Evolutionary conservation across 2,888 invertebrate species (phyloP).

Genomic region (Parnassius apollo): DNA sequence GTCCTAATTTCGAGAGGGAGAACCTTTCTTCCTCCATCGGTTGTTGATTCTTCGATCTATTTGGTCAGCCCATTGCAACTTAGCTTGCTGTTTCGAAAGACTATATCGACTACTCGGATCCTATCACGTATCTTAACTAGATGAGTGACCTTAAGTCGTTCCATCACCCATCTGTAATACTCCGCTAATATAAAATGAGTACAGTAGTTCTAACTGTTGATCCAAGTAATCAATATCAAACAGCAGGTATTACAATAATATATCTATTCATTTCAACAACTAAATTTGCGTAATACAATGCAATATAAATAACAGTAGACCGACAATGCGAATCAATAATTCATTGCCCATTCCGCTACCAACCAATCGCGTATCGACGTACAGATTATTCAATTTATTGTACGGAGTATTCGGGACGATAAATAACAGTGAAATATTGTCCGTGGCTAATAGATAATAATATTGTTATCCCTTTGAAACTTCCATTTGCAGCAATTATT

Average conservation of each 20-base stretch:
- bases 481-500: not conserved
- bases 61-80: too few relatives aligned
- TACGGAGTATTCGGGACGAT: slow-evolving; percentile 8
- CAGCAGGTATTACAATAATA: slow-evolving; percentile 6
- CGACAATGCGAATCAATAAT: slow-evolving; percentile 20
- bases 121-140: too few relatives aligned
- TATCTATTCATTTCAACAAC: slow-evolving; percentile 7
- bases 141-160: too few relatives aligned
- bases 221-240: too few relatives aligned
- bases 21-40: too few relatives aligned
- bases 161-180: too few relatives aligned
- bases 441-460: slow-evolving; percentile 8
- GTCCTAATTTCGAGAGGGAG: too few relatives aligned
- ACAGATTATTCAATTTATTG: slow-evolving; percentile 21
- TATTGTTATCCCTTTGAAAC: slow-evolving; percentile 14
- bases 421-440: slow-evolving; percentile 25
- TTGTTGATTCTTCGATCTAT: too few relatives aligned
- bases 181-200: too few relatives aligned
- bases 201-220: too few relatives aligned
- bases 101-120: too few relatives aligned
- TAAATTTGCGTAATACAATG: slow-evolving; percentile 10
- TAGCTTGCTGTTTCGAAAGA: too few relatives aligned
- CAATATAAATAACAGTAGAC: slow-evolving; percentile 19
- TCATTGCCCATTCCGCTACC: slow-evolving; percentile 15
- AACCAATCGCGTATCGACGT: slow-evolving; percentile 19